Conservation (phyloP, 2,113 vertebrate species). For the Syngnathus typhle region DNA sequence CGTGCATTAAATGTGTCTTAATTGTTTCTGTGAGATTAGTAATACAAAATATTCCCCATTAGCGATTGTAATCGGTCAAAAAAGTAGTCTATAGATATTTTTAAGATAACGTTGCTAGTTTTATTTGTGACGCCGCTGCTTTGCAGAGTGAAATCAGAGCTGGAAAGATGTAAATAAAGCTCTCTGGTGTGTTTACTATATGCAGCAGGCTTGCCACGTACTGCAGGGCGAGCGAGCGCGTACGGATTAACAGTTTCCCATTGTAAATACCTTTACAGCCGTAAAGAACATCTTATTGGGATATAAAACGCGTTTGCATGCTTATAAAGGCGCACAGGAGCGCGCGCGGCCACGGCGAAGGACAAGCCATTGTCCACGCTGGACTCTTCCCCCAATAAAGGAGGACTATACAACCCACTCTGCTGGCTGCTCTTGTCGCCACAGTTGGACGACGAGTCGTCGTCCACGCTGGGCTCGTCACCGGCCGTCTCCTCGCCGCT, state of each 20-base stretch:
- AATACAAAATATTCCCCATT: neutral
- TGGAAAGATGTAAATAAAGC: constrained; percentile 1
- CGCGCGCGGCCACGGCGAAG: constrained; percentile 73
- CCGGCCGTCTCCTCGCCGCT: neutral
- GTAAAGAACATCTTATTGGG: constrained; percentile 91
- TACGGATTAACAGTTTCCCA: constrained; percentile 79
- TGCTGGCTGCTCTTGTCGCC: constrained; percentile 84
- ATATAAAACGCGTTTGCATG: constrained; percentile 97
- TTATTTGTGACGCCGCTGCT: too few relatives aligned
- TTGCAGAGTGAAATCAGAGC: too few relatives aligned
- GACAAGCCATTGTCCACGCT: constrained; percentile 37
- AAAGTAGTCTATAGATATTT: too few relatives aligned
- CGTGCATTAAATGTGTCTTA: neutral
- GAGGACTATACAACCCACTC: constrained; percentile 72
- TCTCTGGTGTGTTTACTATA: neutral
- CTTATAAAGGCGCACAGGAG: constrained; percentile 97
- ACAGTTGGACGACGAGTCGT: constrained; percentile 84
- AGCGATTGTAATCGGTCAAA: too few relatives aligned
- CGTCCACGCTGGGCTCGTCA: constrained; percentile 61
- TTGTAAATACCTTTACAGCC: constrained; percentile 97
- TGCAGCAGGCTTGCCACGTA: constrained; percentile 1
- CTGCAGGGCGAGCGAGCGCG: constrained; percentile 28
- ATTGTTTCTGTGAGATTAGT: too few relatives aligned
- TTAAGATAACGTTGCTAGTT: too few relatives aligned
- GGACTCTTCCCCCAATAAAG: neutral